Evolutionary conservation across 2,113 vertebrate genomes (phyloP), one percentile per base, ranked within the genome.

Genomic region (Phodopus roborovskii): DNA sequence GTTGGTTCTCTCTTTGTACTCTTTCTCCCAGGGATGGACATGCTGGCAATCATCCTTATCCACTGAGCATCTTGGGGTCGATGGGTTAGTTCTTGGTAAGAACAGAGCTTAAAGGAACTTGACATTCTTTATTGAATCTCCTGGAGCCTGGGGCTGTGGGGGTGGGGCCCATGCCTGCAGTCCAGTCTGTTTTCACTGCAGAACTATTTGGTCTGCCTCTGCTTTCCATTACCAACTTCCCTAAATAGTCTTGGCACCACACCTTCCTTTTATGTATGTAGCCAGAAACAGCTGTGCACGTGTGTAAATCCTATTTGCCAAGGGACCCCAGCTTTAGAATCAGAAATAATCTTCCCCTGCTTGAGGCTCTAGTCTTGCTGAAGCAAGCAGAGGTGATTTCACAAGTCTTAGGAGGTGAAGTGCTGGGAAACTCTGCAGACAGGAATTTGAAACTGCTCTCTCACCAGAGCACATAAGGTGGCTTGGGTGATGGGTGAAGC

Each of bases 231-330:
- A 45, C 91, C 24, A 24, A 64, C 68, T 42, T 64, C 74, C 75
- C 74, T 39, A 28, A 66, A 30, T 48, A 56, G 19, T 2, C 22
- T 28, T 78, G 4, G 11, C 26, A 48, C 42, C 36, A 36, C 53
- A 19, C 36, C 60, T 78, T 81, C 50, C 60, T 53, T 77, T 60
- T n/a, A 9, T 45, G 83, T 26, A 7, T 30, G 79, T 28, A 36
- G 12, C 60, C 26, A 42, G 42, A 39, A 17, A 39, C 10, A 36
- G 33, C 36, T 45, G 39, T 10, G 1, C 3, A 26, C 28, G 42
- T 36, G 7, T 1, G 1, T 42, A 56, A 5, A 20, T 20, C 7
- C 10, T 53, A 0, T n/a, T 45, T 30, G 1, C 0, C 0, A 13
- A 42, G 19, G 2, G 12, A 13, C 39, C 26, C 16, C 13, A 5